A percentile compares a stretch with the other conserved stretches of the same genome.
These are phyloP conservation scores for Halichoeres trimaculatus DNA, from an alignment of 2,113 vertebrate species.

Conservation along the genomic window DNA sequence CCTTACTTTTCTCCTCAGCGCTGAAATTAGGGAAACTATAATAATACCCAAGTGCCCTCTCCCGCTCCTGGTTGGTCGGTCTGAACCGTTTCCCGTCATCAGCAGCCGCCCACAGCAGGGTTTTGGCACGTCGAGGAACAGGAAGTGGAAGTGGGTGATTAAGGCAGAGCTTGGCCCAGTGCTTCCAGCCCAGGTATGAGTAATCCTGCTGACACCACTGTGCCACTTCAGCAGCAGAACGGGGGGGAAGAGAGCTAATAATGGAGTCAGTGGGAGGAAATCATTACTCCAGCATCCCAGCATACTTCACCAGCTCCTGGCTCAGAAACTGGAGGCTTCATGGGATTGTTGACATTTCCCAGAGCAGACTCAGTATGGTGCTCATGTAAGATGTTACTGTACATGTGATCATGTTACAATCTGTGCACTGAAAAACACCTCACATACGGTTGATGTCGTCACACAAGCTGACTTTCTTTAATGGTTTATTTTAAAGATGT, in stretches of 20 bases:
- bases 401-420: neutral
- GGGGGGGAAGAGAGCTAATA: slow-evolving; percentile 49
- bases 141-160: slow-evolving; percentile 74
- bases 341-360: slow-evolving; percentile 34
- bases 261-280: slow-evolving; percentile 58
- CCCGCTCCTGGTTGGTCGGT: slow-evolving; percentile 9
- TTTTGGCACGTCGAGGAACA: slow-evolving; percentile 50
- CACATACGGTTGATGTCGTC: too few species aligned
- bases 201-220: slow-evolving; percentile 68
- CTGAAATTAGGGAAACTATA: slow-evolving; percentile 36
- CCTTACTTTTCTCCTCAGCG: neutral
- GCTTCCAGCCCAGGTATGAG: slow-evolving; percentile 64
- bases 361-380: slow-evolving; percentile 39
- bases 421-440: too few species aligned
- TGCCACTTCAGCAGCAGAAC: slow-evolving; percentile 53
- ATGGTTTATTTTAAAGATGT: too few species aligned
- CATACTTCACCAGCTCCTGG: slow-evolving; percentile 39
- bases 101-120: slow-evolving; percentile 52
- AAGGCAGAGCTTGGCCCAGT: slow-evolving; percentile 56
- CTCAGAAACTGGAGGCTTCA: slow-evolving; percentile 40
- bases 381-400: slow-evolving; percentile 4
- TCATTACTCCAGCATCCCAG: slow-evolving; percentile 36
- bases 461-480: too few species aligned
- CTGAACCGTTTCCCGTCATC: slow-evolving; percentile 47
- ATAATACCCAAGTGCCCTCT: slow-evolving; percentile 31